phyloP scores from a whole-genome alignment of 2,113 vertebrate genomes.

The Hippolais icterina region DNA sequence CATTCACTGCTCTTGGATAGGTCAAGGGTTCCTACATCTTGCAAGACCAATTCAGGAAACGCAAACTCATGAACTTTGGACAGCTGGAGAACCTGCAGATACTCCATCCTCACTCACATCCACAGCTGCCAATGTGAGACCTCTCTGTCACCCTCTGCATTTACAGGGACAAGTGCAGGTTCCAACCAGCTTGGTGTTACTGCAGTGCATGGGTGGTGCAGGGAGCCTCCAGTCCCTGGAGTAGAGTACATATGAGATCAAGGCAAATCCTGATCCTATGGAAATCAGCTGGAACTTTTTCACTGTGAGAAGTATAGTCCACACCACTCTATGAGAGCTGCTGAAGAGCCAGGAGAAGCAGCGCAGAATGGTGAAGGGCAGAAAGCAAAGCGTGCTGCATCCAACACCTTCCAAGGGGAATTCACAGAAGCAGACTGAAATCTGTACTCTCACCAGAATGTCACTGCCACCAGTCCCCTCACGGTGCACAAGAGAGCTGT shows the following conservation, averaged over 20 bases:
- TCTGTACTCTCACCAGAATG: not conserved
- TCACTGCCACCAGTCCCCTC: not conserved
- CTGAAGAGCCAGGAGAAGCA: not conserved
- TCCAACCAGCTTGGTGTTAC: not conserved
- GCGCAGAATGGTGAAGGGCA: fast-evolving
- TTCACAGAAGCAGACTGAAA: not conserved
- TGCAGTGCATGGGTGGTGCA: not conserved
- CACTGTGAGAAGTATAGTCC: not conserved
- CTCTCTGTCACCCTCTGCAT: not conserved
- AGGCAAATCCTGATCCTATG: not conserved
- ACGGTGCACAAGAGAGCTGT: not conserved
- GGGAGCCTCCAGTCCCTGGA: not conserved
- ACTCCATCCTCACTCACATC: not conserved
- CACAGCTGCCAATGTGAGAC: not conserved
- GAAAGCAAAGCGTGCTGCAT: not conserved
- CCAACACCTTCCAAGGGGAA: not conserved
- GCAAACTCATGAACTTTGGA: not conserved
- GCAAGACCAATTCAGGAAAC: not conserved
- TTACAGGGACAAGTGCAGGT: not conserved
- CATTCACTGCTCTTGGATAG: not conserved
- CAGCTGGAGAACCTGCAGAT: not conserved
- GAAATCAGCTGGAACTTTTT: not conserved
- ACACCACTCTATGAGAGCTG: not conserved
- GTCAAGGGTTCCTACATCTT: not conserved
- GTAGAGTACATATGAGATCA: not conserved